phyloP scores from a whole-genome alignment of 2,113 vertebrate species.

The Scomber japonicus region DNA sequence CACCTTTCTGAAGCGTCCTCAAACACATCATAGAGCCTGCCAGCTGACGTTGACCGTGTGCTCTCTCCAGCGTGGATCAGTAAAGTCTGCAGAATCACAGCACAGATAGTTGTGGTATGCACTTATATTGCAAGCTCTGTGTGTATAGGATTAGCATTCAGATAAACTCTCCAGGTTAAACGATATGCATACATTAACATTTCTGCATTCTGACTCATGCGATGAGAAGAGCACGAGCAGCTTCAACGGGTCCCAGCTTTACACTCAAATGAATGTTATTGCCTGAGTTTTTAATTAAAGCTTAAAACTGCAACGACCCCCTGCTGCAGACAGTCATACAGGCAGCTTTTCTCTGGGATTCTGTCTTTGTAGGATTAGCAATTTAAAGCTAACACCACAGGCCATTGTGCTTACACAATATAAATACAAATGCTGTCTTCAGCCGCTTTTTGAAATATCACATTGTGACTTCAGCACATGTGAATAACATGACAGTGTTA shows the following conservation, averaged over 20 bases:
- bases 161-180: conserved; percentile 9
- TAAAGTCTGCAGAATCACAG: background rate
- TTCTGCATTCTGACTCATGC: background rate
- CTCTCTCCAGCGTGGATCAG: background rate
- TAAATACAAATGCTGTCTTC: conserved; percentile 10
- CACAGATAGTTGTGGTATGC: background rate
- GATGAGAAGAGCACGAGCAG: background rate
- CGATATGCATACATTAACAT: conserved; percentile 1
- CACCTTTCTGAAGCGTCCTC: background rate
- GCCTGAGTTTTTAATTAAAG: conserved; percentile 18
- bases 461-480: background rate
- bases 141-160: conserved; percentile 9
- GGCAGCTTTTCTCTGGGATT: background rate
- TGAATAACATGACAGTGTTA: background rate
- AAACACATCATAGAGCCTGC: background rate
- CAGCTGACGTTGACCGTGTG: background rate
- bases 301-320: background rate
- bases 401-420: conserved; percentile 3
- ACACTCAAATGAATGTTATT: conserved; percentile 12
- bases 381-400: conserved; percentile 8
- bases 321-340: background rate
- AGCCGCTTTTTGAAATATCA: conserved; percentile 6
- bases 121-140: background rate
- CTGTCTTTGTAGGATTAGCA: conserved; percentile 18
- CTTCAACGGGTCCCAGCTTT: background rate